Base-by-base conservation (phyloP, 2,888 invertebrate genomes). In the Gryllus longicercus region DNA sequence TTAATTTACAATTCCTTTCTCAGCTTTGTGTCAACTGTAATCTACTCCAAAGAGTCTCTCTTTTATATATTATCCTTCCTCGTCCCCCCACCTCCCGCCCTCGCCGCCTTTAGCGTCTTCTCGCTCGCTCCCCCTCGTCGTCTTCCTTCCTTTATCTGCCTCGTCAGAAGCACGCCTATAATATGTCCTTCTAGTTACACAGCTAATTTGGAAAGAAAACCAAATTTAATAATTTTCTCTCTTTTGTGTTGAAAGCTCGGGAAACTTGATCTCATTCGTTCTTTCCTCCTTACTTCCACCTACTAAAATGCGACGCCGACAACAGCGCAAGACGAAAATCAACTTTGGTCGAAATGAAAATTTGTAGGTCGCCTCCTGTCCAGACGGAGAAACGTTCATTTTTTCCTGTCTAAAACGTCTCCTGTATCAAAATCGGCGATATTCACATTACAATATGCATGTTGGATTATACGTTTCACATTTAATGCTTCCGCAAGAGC, bases 11-110 rank as follows among this genome's bases (percentile, higher is more conserved):
- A 82, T 82, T 82, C 81, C 82, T 82, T 81, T 82, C 81, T 79
- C 82, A 81, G 81, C 81, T 81, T 82, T 82, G 82, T 82, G 82
- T 82, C 82, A 82, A 82, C 82, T 82, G 82, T 81, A 82, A 82
- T 82, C 82, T 82, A 82, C 81, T 82, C 81, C 76, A 49, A 63
- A 79, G 77, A 78, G 74, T 82, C 81, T 79, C 82, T 76, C 82
- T 76, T 78, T 76, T 79, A 75, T 75, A 51, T 51, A 49, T 81
- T 76, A 50, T 77, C 77, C 79, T 78, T 75, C 51, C 75, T 50
- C 63, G 38, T 79, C 50, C 79, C 76, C 75, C 63, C 75, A 25
- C 76, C 50, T 51, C 79, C 81, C 49, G 51, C 77, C 80, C 3
- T 38, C 25, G 25, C 25, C 38, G 38, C 38, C 38, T 8, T 38